These are phyloP conservation scores for Leptopilina boulardi DNA, from an alignment of 1,140 invertebrate species.

Conservation along the genomic window DNA sequence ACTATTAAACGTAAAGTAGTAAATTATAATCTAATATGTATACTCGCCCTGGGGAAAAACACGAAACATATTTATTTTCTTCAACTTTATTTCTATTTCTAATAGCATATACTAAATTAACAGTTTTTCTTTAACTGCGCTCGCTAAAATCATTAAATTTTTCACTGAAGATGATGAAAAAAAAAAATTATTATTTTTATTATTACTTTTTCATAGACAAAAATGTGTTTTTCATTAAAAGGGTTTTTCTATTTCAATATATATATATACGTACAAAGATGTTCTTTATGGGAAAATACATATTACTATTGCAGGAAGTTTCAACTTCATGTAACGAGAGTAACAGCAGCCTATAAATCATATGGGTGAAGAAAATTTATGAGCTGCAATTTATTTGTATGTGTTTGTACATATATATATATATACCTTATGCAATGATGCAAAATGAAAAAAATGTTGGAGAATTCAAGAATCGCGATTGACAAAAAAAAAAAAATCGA, in stretches of 20 bases:
- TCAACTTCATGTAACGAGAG: neutral
- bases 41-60: neutral
- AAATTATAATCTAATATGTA: constrained; percentile 11
- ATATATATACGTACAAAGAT: neutral
- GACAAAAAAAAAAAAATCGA: constrained; percentile 45
- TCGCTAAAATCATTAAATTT: neutral
- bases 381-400: neutral
- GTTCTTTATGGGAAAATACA: neutral
- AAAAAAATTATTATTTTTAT: too few species aligned
- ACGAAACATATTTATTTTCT: neutral
- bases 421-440: constrained; percentile 4
- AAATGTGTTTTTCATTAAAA: neutral
- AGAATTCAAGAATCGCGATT: constrained; percentile 36
- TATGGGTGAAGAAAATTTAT: constrained; percentile 14
- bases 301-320: constrained; percentile 10
- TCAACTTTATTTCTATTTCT: neutral
- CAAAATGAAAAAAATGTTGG: neutral
- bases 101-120: neutral
- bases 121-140: neutral
- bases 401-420: too few species aligned
- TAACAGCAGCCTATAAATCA: neutral
- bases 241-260: neutral
- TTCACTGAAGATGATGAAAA: neutral
- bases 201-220: too few species aligned
- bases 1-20: constrained; percentile 7